A percentile compares a stretch with the other conserved stretches of the same genome.
Conservation (phyloP, 2,888 invertebrate genomes). For the Phortica okadai region DNA sequence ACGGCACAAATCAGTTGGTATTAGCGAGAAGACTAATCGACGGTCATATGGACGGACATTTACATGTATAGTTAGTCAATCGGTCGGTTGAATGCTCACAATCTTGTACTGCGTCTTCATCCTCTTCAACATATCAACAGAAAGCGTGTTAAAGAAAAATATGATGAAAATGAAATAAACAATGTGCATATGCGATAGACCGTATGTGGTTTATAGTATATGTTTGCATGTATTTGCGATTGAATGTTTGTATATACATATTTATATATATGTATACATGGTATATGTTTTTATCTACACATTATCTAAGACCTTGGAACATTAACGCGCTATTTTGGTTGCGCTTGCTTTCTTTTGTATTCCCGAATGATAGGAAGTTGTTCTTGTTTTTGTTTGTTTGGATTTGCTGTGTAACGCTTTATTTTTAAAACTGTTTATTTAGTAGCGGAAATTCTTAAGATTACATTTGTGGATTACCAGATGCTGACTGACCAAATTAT, state of each 20-base stretch:
- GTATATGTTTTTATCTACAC: not conserved
- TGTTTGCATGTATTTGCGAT: not conserved
- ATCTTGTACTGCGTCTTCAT: not conserved
- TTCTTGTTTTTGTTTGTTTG: constrained; percentile 7
- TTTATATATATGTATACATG: not conserved
- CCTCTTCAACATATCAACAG: not conserved
- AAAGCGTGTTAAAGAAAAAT: not conserved
- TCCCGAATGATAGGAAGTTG: not conserved
- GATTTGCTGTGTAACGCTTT: not conserved
- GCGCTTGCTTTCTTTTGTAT: not conserved
- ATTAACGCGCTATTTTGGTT: constrained; percentile 7
- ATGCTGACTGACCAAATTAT: not conserved
- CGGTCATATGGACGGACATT: too few relatives aligned
- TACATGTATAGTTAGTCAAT: not conserved
- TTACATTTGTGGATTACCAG: constrained; percentile 3
- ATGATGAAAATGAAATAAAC: not conserved
- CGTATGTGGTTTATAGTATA: not conserved
- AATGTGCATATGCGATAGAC: constrained; percentile 6
- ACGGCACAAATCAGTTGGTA: constrained; percentile 14
- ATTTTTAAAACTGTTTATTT: not conserved
- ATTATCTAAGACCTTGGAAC: constrained; percentile 30
- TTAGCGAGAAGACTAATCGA: too few relatives aligned
- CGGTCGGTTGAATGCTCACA: not conserved
- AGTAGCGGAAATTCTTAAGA: constrained; percentile 3
- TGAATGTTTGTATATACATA: not conserved